phyloP scores from a whole-genome alignment of 1,140 invertebrate species.

The Anadara kagoshimensis region DNA sequence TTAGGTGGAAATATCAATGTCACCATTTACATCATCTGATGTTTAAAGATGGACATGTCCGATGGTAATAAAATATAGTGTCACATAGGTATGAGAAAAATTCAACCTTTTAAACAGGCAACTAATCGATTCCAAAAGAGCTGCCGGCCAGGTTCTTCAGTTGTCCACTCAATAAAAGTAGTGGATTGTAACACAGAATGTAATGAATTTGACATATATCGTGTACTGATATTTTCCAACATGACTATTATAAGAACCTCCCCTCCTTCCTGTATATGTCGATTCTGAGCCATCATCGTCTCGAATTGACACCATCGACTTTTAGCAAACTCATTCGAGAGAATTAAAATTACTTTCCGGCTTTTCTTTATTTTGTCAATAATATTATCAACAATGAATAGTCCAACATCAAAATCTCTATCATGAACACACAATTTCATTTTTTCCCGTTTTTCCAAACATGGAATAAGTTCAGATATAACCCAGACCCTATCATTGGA shows the following conservation, averaged over 20 bases:
- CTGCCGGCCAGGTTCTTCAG: too few relatives aligned
- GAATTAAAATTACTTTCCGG: slow-evolving; percentile 78
- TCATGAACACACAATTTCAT: slow-evolving; percentile 91
- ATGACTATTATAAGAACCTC: slow-evolving; percentile 8
- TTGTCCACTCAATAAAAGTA: too few relatives aligned
- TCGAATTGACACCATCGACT: slow-evolving; percentile 78
- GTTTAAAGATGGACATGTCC: too few relatives aligned
- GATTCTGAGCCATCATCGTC: slow-evolving; percentile 77
- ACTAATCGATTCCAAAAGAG: too few relatives aligned
- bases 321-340: slow-evolving; percentile 79
- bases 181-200: slow-evolving; percentile 6
- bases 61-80: too few relatives aligned
- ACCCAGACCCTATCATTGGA: slow-evolving; percentile 1
- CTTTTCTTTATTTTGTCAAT: slow-evolving; percentile 77
- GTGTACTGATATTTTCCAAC: slow-evolving; percentile 15
- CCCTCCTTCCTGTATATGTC: slow-evolving; percentile 9
- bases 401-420: slow-evolving; percentile 88
- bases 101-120: too few relatives aligned
- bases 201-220: slow-evolving; percentile 17
- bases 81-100: too few relatives aligned
- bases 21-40: too few relatives aligned
- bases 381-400: slow-evolving; percentile 79
- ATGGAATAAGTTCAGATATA: background rate
- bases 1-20: too few relatives aligned
- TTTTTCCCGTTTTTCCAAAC: background rate